Conservation (phyloP, 1,140 invertebrate species). For the Gryllus bimaculatus region DNA sequence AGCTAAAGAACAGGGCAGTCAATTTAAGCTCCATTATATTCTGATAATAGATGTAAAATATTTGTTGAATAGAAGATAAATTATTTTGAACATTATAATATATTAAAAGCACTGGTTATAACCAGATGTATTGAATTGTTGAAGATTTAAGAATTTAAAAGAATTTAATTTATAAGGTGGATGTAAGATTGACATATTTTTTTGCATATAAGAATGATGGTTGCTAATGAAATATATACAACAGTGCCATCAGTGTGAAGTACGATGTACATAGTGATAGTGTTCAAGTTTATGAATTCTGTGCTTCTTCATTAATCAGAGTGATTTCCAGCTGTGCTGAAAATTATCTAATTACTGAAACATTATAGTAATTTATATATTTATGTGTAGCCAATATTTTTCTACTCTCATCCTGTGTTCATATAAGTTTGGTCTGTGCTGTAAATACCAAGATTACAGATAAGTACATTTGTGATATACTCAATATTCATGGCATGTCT, state of each 20-base stretch:
- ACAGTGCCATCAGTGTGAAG: neutral
- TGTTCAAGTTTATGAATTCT: slow-evolving; percentile 1
- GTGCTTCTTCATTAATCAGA: slow-evolving; percentile 1
- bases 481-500: too few species aligned
- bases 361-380: slow-evolving; percentile 6
- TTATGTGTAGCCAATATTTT: neutral
- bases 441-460: too few species aligned
- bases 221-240: neutral
- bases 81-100: neutral
- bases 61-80: slow-evolving; percentile 2
- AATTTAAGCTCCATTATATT: neutral
- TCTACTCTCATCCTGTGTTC: too few species aligned
- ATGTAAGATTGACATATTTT: slow-evolving; percentile 6
- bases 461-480: too few species aligned
- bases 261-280: neutral
- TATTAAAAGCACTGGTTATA: neutral
- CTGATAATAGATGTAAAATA: neutral
- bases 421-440: too few species aligned
- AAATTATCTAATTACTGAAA: neutral
- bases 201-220: neutral
- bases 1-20: neutral
- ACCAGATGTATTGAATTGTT: neutral
- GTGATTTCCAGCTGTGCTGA: neutral
- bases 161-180: neutral
- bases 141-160: neutral